Evolutionary conservation across 2,888 invertebrate species (phyloP), one percentile per base, ranked within the genome.

Genomic region (Sialis fuliginosa): DNA sequence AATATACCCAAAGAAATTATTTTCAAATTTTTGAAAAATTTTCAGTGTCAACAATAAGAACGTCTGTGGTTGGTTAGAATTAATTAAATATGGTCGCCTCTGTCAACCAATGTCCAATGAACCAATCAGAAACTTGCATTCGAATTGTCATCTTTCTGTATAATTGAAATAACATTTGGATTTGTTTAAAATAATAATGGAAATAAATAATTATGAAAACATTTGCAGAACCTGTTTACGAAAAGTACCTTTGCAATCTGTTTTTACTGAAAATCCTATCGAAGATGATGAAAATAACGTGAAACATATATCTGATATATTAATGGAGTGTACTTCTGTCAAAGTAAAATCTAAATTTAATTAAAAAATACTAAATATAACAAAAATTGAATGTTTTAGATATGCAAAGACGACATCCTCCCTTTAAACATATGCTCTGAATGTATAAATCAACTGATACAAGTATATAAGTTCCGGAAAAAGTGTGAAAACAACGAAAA

Each of bases 151-250:
- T 22, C n/a, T 22, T 22, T 22, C 22, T 2, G 2, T 4, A 22
- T 22, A n/a, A 22, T 22, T 22, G 22, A 22, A 22, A 22, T 22
- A 22, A 22, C 22, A 22, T 37, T 10, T 37, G 5, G 4, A 37
- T 37, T n/a, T 12, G 7, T 10, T 37, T 6, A 10, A 37, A 6
- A 37, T 37, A 1, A 37, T n/a, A 37, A n/a, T 10, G 12, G 37
- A 37, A 37, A 37, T 10, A 10, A 5, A n/a, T 37, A 12, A 47
- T 35, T 47, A 37, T 35, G 32, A 42, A 31, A 35, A 47, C 10
- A 47, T 47, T 32, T 47, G 47, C 42, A 10, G 47, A 31, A 47
- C 47, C 2, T 47, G 47, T 42, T 42, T 39, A 8, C 10, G 12
- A 6, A 6, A 39, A 12, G 47, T 42, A n/a, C 42, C 42, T 31